These are phyloP conservation scores for Lepidurus couesii DNA, from an alignment of 1,140 invertebrate species.

Conservation along the genomic window DNA sequence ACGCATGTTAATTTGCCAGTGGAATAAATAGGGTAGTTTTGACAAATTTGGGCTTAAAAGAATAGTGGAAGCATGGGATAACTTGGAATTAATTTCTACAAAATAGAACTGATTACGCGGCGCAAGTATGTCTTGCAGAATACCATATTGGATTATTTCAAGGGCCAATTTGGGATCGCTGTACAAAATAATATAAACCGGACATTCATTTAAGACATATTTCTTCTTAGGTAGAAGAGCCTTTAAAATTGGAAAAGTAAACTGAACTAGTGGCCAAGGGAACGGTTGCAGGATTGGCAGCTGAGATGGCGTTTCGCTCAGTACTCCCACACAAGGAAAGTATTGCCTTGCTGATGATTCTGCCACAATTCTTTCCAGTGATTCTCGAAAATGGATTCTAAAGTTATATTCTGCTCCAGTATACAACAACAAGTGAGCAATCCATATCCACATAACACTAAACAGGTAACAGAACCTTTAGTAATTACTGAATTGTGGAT, in stretches of 20 bases:
- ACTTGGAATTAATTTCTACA: background rate
- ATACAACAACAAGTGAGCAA: no score
- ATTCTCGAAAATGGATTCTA: background rate
- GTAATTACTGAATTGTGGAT: no score
- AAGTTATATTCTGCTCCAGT: no score
- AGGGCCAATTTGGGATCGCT: background rate
- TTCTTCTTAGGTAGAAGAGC: background rate
- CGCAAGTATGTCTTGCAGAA: background rate
- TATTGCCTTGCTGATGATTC: background rate
- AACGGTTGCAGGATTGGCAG: background rate
- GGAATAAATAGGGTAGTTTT: background rate
- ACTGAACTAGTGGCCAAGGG: background rate
- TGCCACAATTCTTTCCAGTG: background rate
- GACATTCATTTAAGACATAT: background rate
- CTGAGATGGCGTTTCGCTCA: background rate
- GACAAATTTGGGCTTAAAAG: background rate
- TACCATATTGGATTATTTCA: background rate
- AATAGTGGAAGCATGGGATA: background rate
- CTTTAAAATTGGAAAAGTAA: background rate
- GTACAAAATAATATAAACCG: background rate
- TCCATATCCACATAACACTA: no score
- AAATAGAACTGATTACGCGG: background rate
- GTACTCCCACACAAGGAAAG: slow-evolving; percentile 1
- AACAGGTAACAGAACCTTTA: no score
- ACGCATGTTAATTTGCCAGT: background rate